Evolutionary conservation across 2,113 vertebrate species (phyloP).

Genomic region (Collichthys lucidus): DNA sequence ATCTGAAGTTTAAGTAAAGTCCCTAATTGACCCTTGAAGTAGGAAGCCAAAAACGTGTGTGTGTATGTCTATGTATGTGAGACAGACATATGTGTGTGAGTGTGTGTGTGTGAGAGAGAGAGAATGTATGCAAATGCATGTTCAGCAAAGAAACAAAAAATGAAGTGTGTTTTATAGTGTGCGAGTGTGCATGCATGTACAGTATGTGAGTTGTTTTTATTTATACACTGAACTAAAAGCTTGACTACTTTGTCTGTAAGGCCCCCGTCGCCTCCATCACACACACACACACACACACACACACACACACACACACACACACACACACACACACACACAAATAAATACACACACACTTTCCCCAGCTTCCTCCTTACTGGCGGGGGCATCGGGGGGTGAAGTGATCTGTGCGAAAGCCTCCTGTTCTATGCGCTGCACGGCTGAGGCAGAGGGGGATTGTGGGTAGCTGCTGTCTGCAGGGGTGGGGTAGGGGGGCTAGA

Average conservation of each 20-base stretch:
- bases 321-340: conserved; percentile 18
- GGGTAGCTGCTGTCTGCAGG: conserved; percentile 83
- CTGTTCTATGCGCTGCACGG: conserved; percentile 78
- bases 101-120: neutral
- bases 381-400: conserved; percentile 81
- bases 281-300: conserved; percentile 24
- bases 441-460: conserved; percentile 83
- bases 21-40: neutral
- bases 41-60: neutral
- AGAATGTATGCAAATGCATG: conserved; percentile 8
- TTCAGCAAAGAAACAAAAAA: conserved; percentile 37
- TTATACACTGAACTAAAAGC: conserved; percentile 45
- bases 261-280: conserved; percentile 21
- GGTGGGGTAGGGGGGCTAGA: conserved; percentile 42
- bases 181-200: neutral
- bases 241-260: conserved; percentile 59
- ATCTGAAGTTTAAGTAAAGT: too few relatives aligned
- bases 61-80: neutral
- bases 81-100: neutral
- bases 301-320: neutral
- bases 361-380: conserved; percentile 73
- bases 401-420: conserved; percentile 85
- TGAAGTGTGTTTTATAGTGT: conserved; percentile 40
- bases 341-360: conserved; percentile 42
- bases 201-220: conserved; percentile 55